Percentiles rank a stretch among this genome's conserved stretches.
These are phyloP conservation scores for Plebejus melissa DNA, from an alignment of 2,888 invertebrate genomes.

Conservation along the genomic window DNA sequence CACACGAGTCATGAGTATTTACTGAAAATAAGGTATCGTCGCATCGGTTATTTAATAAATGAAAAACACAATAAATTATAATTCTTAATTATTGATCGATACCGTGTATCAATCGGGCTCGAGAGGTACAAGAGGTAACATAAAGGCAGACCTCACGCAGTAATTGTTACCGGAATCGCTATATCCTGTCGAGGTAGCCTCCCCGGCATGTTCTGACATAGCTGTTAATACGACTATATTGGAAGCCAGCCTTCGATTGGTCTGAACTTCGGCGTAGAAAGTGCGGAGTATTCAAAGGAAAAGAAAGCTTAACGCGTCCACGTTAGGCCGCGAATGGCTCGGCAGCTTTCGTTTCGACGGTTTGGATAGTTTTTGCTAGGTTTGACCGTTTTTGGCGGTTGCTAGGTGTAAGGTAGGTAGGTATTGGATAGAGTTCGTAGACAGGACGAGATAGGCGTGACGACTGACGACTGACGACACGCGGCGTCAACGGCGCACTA, in stretches of 20 bases:
- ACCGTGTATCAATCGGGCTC: too few relatives aligned
- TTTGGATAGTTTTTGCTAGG: slow-evolving; percentile 23
- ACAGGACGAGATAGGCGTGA: slow-evolving; percentile 13
- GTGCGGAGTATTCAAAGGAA: background rate
- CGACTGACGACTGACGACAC: slow-evolving; percentile 7
- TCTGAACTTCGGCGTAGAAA: slow-evolving; percentile 20
- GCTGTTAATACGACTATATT: slow-evolving; percentile 30
- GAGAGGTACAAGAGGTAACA: background rate
- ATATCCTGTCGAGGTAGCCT: slow-evolving; percentile 37
- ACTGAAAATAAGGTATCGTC: too few relatives aligned
- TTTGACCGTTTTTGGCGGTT: slow-evolving; percentile 27
- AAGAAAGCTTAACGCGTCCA: background rate
- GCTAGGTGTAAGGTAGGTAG: slow-evolving; percentile 22
- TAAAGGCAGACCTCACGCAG: slow-evolving; percentile 33
- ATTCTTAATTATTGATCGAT: slow-evolving; percentile 14
- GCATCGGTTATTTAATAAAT: too few relatives aligned
- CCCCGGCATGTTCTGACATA: slow-evolving; percentile 32
- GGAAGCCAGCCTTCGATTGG: slow-evolving; percentile 20
- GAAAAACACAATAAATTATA: background rate
- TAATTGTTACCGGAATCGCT: slow-evolving; percentile 37
- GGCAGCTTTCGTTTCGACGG: slow-evolving; percentile 1
- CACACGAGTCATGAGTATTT: too few relatives aligned
- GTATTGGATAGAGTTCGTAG: slow-evolving; percentile 17
- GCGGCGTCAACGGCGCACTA: background rate
- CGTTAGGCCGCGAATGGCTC: background rate